Evolutionary conservation across 2,797 vertebrate species (phyloP).

Genomic region (Nannoperca australis): DNA sequence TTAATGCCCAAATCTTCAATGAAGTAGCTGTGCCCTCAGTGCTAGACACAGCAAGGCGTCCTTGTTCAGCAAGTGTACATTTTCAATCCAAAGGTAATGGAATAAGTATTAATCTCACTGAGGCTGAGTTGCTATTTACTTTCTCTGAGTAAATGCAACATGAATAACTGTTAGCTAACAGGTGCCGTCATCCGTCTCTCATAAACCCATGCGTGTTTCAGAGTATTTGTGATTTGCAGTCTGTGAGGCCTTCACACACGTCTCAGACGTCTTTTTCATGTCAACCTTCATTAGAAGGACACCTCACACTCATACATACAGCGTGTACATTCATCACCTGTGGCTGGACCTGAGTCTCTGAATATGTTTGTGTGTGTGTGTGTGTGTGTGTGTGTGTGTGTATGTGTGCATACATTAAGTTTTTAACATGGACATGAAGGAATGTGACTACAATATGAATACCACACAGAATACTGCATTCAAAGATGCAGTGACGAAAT

Average conservation of each 20-base stretch:
- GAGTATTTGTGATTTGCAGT: neutral
- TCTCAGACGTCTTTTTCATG: neutral
- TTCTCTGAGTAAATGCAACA: neutral
- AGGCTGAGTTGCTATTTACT: neutral
- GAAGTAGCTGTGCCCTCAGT: slow-evolving; percentile 39
- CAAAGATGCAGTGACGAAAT: neutral
- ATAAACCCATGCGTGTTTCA: neutral
- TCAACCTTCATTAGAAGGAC: slow-evolving; percentile 34
- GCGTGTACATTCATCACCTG: slow-evolving; percentile 13
- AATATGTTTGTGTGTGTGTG: neutral
- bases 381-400: neutral
- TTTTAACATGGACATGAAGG: neutral
- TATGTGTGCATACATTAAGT: too few relatives aligned
- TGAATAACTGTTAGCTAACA: neutral
- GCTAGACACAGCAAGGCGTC: slow-evolving; percentile 12
- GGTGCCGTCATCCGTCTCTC: neutral
- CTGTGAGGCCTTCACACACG: neutral
- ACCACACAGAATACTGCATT: neutral
- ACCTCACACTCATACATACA: slow-evolving; percentile 10
- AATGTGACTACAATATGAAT: too few relatives aligned
- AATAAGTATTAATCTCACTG: neutral
- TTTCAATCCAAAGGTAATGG: slow-evolving; percentile 11
- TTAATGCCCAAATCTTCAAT: slow-evolving; percentile 68
- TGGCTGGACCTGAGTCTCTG: neutral
- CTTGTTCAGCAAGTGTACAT: slow-evolving; percentile 11